These are phyloP conservation scores for Coryphaenoides rupestris DNA, from an alignment of 2,113 vertebrate species.

Conservation along the genomic window DNA sequence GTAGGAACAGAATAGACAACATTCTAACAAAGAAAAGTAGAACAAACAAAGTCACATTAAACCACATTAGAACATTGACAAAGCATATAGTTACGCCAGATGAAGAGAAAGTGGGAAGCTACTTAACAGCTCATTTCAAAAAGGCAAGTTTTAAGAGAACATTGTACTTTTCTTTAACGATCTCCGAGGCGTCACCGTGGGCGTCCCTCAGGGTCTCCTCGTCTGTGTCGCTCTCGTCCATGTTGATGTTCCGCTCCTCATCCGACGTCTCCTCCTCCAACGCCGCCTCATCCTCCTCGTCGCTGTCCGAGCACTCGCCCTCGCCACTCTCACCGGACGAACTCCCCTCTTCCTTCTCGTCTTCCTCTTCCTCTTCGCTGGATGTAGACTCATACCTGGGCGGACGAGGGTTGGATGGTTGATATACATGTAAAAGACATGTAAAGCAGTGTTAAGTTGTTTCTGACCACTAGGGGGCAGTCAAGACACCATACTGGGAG, in stretches of 20 bases:
- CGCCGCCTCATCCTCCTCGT: constrained; percentile 70
- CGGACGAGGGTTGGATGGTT: neutral
- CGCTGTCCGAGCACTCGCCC: constrained; percentile 72
- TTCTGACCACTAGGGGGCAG: no score
- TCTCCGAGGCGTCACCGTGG: constrained; percentile 34
- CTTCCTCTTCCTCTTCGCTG: constrained; percentile 77
- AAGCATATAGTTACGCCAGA: no score
- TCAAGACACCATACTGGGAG: no score
- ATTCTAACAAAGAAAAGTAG: no score
- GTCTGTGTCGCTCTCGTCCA: constrained; percentile 58
- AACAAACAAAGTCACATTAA: no score
- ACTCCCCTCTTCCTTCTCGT: constrained; percentile 71
- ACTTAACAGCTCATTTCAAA: no score
- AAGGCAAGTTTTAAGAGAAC: no score
- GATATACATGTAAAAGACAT: no score
- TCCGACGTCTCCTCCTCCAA: constrained; percentile 76
- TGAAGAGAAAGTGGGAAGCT: no score
- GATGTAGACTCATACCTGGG: constrained; percentile 90
- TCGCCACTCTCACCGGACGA: constrained; percentile 73
- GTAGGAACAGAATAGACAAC: no score
- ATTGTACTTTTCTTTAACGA: constrained; percentile 82
- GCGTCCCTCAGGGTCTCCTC: constrained; percentile 33
- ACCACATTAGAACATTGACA: no score
- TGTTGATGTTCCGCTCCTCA: constrained; percentile 72
- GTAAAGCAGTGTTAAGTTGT: no score